Evolutionary conservation across 2,797 vertebrate genomes (phyloP).

Genomic region (Myotis vivesi): DNA sequence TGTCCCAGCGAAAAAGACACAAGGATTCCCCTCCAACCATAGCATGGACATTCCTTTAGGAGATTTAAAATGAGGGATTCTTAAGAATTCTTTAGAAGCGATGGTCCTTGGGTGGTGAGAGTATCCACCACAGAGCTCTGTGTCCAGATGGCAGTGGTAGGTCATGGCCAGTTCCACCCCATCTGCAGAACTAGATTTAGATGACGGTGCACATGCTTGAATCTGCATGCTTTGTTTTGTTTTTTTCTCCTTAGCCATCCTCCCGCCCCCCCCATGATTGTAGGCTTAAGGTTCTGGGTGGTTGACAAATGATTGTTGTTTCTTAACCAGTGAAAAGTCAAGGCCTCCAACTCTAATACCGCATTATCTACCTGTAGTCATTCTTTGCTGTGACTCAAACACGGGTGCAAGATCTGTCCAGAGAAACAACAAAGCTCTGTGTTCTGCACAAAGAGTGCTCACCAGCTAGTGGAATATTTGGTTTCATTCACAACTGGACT

Average conservation of each 20-base stretch:
- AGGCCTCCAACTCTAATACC: not conserved
- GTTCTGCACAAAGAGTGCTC: not conserved
- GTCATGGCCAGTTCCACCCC: not conserved
- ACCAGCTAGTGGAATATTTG: not conserved
- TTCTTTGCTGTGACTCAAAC: not conserved
- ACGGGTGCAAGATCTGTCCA: not conserved
- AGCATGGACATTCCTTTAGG: not conserved
- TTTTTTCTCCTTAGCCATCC: not conserved
- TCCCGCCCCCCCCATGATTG: not conserved
- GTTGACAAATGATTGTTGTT: not conserved
- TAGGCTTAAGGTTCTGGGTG: not conserved
- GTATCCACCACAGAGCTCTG: not conserved
- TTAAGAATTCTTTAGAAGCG: not conserved
- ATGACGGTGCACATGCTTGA: not conserved
- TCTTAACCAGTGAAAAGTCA: conserved; percentile 11
- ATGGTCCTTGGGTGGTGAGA: not conserved
- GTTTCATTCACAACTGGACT: not conserved
- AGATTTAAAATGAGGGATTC: not conserved
- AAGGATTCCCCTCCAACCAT: not conserved
- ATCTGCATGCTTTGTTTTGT: rapidly evolving
- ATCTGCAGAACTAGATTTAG: not conserved
- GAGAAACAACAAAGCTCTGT: not conserved
- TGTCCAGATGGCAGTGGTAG: not conserved
- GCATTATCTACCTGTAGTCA: not conserved
- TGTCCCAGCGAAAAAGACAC: not conserved